Evolutionary conservation across 2,888 invertebrate species (phyloP).

Genomic region (Trachelus troglodyta): DNA sequence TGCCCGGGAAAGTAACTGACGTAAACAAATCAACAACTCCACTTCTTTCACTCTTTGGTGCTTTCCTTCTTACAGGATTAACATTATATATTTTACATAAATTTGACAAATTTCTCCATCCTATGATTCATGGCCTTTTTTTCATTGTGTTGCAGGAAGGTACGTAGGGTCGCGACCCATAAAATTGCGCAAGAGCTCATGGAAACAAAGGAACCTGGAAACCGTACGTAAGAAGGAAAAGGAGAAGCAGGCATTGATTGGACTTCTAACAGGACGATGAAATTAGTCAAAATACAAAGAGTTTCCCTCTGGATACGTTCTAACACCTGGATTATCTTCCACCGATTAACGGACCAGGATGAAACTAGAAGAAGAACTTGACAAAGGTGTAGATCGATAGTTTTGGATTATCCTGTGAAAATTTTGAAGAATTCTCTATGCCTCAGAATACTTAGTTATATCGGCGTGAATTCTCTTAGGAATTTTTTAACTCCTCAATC

Average conservation of each 20-base stretch:
- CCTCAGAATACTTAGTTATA: not conserved
- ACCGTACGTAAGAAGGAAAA: constrained; percentile 95
- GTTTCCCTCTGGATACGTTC: not conserved
- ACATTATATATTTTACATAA: not conserved
- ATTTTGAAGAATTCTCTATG: not conserved
- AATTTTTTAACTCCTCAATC: constrained; percentile 1
- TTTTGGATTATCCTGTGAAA: not conserved
- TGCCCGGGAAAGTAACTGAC: not conserved
- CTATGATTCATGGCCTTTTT: not conserved
- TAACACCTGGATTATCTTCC: not conserved
- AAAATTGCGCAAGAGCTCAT: constrained; percentile 95
- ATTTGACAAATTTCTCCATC: not conserved
- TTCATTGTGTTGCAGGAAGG: constrained; percentile 75
- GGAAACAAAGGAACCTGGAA: constrained; percentile 94
- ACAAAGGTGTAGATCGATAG: not conserved
- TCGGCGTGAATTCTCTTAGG: not conserved
- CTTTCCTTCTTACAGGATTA: not conserved
- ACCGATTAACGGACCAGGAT: not conserved
- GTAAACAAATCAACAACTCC: not conserved
- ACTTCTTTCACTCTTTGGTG: not conserved
- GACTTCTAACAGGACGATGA: constrained; percentile 74
- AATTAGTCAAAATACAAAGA: not conserved
- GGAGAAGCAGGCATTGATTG: constrained; percentile 88
- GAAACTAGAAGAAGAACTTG: not conserved
- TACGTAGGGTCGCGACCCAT: constrained; percentile 99